Evolutionary conservation across 2,888 invertebrate species (phyloP).

Genomic region (Autographa pulchrina): DNA sequence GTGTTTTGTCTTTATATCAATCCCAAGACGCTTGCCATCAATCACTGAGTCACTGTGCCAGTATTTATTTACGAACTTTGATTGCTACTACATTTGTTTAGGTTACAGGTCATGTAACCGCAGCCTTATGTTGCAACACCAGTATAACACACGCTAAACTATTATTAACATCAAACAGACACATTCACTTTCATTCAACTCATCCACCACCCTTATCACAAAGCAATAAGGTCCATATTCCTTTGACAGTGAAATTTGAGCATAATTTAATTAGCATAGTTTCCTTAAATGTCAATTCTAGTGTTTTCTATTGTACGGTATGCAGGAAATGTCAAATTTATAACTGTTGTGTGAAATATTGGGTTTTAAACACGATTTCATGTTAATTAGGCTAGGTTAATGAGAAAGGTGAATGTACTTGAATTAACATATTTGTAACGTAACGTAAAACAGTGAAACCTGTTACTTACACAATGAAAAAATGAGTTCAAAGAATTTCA

Average conservation of each 20-base stretch:
- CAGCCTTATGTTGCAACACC: conserved; percentile 18
- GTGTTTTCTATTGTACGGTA: conserved; percentile 52
- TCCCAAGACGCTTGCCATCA: not conserved
- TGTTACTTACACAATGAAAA: not conserved
- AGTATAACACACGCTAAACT: conserved; percentile 5
- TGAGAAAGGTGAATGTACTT: not conserved
- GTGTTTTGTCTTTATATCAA: not conserved
- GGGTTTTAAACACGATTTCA: conserved; percentile 24
- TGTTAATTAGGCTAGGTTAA: conserved; percentile 12
- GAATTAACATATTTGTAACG: not conserved
- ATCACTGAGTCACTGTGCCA: not conserved
- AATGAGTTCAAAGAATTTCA: not conserved
- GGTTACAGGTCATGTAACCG: conserved; percentile 6
- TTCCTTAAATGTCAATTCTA: conserved; percentile 38
- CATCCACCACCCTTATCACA: not conserved
- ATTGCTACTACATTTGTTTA: not conserved
- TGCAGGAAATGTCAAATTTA: conserved; percentile 49
- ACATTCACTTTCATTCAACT: conserved; percentile 46
- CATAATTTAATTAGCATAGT: conserved; percentile 52
- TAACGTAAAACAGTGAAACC: not conserved
- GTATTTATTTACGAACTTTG: not conserved
- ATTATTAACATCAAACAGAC: conserved; percentile 34
- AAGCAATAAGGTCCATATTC: conserved; percentile 15
- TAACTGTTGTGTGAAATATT: conserved; percentile 39
- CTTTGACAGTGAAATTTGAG: conserved; percentile 9